Evolutionary conservation across 1,140 invertebrate genomes (phyloP).

Genomic region (Campodea augens): DNA sequence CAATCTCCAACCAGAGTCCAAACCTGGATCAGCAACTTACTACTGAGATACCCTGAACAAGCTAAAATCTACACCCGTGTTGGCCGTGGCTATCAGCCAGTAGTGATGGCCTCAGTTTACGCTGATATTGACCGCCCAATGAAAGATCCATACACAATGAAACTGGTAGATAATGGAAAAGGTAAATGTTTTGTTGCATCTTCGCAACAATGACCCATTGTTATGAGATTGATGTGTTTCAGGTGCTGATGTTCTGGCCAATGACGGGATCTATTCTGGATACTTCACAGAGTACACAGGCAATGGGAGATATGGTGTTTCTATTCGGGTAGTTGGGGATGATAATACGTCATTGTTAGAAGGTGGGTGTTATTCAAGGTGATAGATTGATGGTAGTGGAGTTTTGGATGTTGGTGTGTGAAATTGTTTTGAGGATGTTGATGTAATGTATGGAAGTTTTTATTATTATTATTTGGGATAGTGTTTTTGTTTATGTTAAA

Average conservation of each 20-base stretch:
- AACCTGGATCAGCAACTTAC: neutral
- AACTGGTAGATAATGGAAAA: neutral
- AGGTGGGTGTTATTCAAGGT: neutral
- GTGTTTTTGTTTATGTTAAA: too few relatives aligned
- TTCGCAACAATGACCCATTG: too few relatives aligned
- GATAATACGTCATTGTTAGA: neutral
- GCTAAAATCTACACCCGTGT: constrained; percentile 8
- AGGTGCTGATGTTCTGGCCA: constrained; percentile 9
- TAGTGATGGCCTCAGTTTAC: constrained; percentile 5
- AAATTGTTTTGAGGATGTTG: too few relatives aligned
- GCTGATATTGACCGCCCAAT: constrained; percentile 7
- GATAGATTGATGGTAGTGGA: too few relatives aligned
- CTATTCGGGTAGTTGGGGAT: constrained; percentile 4
- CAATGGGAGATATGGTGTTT: constrained; percentile 11
- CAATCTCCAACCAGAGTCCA: too few relatives aligned
- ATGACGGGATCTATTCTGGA: constrained; percentile 11
- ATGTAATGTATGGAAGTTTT: too few relatives aligned
- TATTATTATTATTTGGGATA: too few relatives aligned
- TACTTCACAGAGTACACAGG: constrained; percentile 11
- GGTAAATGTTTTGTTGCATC: too few relatives aligned
- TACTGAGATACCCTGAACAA: constrained; percentile 3
- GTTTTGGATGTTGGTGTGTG: too few relatives aligned
- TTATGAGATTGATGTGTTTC: too few relatives aligned
- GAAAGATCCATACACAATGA: neutral
- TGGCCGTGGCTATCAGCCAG: constrained; percentile 6